Percentiles rank a stretch among this genome's conserved stretches.
Evolutionary conservation across 2,797 vertebrate genomes (phyloP).

Genomic region (Distichodus sexfasciatus): DNA sequence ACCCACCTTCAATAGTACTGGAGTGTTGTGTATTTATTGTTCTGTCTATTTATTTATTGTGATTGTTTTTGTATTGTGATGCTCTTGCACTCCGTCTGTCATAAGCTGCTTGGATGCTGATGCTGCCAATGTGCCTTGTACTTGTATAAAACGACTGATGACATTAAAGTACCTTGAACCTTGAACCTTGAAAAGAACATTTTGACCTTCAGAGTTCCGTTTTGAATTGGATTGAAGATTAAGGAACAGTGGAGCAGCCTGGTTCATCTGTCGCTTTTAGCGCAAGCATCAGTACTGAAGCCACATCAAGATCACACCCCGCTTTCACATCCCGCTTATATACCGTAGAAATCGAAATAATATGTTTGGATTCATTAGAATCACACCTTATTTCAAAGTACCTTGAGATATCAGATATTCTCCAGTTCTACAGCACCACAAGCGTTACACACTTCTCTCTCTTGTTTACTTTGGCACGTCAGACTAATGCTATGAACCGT

Average conservation of each 20-base stretch:
- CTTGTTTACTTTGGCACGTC: constrained; percentile 20
- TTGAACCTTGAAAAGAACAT: no score
- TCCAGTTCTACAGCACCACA: background rate
- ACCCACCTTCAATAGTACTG: no score
- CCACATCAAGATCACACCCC: background rate
- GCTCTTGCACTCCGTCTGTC: no score
- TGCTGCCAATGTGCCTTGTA: no score
- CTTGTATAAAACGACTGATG: no score
- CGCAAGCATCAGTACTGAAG: background rate
- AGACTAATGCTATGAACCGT: background rate
- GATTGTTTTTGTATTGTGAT: no score
- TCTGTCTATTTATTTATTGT: background rate
- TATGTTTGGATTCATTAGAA: background rate
- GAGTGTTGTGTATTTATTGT: no score
- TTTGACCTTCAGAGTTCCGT: background rate
- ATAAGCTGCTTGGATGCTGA: no score
- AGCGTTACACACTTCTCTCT: background rate
- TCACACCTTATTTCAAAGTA: no score
- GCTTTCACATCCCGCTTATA: background rate
- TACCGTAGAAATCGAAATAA: no score
- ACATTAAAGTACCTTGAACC: no score
- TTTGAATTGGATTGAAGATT: background rate
- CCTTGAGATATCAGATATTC: background rate
- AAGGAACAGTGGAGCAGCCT: no score
- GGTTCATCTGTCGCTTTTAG: background rate